Evolutionary conservation across 2,113 vertebrate genomes (phyloP).

Genomic region (Paradoxurus hermaphroditus): DNA sequence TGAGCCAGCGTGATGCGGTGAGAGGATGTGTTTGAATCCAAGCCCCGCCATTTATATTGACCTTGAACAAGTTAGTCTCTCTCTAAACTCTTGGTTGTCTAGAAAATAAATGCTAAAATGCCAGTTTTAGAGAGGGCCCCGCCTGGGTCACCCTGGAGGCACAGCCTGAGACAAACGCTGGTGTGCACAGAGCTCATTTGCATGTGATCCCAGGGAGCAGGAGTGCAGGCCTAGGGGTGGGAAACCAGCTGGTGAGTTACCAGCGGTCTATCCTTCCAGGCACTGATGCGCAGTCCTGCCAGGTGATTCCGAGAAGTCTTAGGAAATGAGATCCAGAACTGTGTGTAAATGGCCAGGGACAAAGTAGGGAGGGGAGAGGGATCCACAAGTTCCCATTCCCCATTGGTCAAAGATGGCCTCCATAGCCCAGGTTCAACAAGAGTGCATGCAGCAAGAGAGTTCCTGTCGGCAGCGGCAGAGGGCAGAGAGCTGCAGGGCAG

Average conservation of each 20-base stretch:
- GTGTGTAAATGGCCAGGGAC: not conserved
- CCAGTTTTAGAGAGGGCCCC: not conserved
- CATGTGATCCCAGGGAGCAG: not conserved
- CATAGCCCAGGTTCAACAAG: not conserved
- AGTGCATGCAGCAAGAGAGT: no score
- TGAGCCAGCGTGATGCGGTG: not conserved
- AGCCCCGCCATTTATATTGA: not conserved
- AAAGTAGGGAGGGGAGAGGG: no score
- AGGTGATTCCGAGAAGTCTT: not conserved
- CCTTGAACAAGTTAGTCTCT: not conserved
- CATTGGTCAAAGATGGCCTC: not conserved
- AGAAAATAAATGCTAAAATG: not conserved
- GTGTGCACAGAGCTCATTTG: not conserved
- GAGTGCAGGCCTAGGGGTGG: not conserved
- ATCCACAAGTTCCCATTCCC: fast-evolving
- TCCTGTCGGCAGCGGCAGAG: not conserved
- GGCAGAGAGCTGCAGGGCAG: not conserved
- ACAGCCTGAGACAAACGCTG: not conserved
- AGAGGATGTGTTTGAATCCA: not conserved
- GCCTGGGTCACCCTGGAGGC: not conserved
- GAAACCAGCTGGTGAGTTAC: not conserved
- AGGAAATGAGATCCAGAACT: not conserved
- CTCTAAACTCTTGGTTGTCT: not conserved
- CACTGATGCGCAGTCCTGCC: not conserved
- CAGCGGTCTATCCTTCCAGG: not conserved